Conservation (phyloP, 2,797 vertebrate genomes). For the Austrolebias charrua region DNA sequence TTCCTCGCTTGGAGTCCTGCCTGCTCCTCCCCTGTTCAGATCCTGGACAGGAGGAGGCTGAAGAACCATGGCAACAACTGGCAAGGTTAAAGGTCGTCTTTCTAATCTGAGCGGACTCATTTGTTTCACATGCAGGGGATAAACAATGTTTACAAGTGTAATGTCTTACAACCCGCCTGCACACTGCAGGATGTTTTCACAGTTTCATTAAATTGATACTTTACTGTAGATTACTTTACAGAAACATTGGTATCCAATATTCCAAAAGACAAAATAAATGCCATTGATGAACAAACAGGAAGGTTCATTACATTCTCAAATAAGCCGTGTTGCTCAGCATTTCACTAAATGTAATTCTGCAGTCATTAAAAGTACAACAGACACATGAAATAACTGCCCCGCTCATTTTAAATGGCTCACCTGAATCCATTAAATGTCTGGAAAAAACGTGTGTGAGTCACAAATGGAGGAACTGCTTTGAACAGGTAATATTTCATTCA, state of each 20-base stretch:
- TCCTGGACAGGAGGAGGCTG: conserved; percentile 52
- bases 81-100: conserved; percentile 66
- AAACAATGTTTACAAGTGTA: conserved; percentile 12
- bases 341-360: conserved; percentile 32
- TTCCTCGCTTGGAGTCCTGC: conserved; percentile 29
- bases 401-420: conserved; percentile 60
- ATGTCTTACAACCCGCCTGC: conserved; percentile 11
- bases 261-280: conserved; percentile 46
- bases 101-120: conserved; percentile 65
- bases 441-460: conserved; percentile 42
- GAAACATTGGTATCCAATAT: conserved; percentile 29
- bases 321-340: conserved; percentile 34
- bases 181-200: conserved; percentile 6
- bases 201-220: neutral
- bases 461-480: conserved; percentile 57
- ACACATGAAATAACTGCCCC: conserved; percentile 60
- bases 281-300: no score
- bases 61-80: conserved; percentile 77
- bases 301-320: no score
- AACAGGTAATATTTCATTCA: conserved; percentile 66
- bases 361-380: conserved; percentile 51
- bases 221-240: no score
- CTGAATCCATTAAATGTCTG: conserved; percentile 63
- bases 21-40: conserved; percentile 38
- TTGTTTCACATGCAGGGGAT: neutral